Evolutionary conservation across 2,797 vertebrate genomes (phyloP).

Genomic region (Sebastiscus tertius): DNA sequence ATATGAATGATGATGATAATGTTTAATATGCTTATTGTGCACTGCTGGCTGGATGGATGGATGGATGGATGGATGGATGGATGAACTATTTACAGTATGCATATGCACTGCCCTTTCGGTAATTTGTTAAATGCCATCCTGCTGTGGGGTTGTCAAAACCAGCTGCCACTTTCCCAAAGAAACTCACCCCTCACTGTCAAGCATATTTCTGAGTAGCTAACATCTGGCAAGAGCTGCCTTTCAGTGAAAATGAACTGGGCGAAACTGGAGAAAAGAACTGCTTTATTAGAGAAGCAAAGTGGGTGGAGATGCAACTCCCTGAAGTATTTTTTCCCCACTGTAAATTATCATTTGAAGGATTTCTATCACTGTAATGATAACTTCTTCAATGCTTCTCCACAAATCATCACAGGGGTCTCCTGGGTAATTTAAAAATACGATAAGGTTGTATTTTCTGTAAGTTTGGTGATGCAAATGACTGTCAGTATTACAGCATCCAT

Average conservation of each 20-base stretch:
- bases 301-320: neutral
- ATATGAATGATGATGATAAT: too few relatives aligned
- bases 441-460: neutral
- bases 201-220: neutral
- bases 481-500: neutral
- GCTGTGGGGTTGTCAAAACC: conserved; percentile 40
- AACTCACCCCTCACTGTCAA: neutral
- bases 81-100: neutral
- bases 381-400: neutral
- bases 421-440: neutral
- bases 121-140: conserved; percentile 8
- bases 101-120: conserved; percentile 11
- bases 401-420: neutral
- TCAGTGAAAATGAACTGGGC: neutral
- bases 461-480: neutral
- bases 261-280: neutral
- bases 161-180: conserved; percentile 8
- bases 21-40: neutral
- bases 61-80: too few relatives aligned
- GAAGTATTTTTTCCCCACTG: neutral
- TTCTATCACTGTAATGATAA: neutral
- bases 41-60: neutral
- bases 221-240: neutral
- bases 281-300: neutral
- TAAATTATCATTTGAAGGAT: neutral